Evolutionary conservation across 2,888 invertebrate genomes (phyloP).

Genomic region (Gryllus longicercus): DNA sequence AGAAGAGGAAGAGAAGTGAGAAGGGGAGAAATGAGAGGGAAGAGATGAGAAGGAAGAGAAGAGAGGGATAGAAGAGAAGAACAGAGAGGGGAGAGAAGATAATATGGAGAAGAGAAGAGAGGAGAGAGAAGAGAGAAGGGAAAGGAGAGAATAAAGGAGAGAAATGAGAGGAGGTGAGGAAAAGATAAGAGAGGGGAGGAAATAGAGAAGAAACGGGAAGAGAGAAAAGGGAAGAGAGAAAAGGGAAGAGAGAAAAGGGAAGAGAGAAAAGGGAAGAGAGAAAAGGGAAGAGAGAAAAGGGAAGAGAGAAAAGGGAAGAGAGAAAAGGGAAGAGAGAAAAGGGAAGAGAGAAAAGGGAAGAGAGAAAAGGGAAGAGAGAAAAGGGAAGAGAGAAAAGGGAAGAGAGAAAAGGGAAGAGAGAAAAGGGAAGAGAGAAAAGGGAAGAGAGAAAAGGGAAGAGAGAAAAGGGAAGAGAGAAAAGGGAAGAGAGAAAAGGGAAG

Average conservation of each 20-base stretch:
- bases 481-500: background rate
- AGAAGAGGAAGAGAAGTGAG: too few species aligned
- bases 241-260: background rate
- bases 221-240: background rate
- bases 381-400: too few species aligned
- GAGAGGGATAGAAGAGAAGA: accelerated
- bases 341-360: too few species aligned
- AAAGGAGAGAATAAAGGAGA: background rate
- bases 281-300: background rate
- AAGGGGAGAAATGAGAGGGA: too few species aligned
- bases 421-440: background rate
- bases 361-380: too few species aligned
- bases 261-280: background rate
- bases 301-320: background rate
- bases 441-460: too few species aligned
- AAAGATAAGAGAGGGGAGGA: background rate
- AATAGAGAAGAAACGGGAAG: background rate
- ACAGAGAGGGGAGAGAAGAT: background rate
- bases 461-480: background rate
- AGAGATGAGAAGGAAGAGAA: too few species aligned
- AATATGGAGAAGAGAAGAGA: background rate
- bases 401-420: background rate
- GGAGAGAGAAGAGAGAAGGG: background rate
- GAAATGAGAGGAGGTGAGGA: background rate
- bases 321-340: too few species aligned